Percentiles rank a stretch among this genome's conserved stretches.
These are phyloP conservation scores for Megaleporinus macrocephalus DNA, from an alignment of 2,113 vertebrate species.

Conservation along the genomic window DNA sequence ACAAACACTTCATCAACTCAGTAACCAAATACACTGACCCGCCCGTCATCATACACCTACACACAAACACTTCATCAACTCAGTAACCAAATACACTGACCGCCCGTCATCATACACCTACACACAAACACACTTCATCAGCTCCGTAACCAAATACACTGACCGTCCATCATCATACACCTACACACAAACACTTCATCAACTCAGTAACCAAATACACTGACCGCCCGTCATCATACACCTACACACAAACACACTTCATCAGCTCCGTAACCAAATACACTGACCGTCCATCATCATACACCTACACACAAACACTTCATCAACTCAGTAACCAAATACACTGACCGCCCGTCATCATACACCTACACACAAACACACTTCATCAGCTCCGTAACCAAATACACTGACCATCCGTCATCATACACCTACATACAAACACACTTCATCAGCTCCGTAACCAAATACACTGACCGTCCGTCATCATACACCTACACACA, in stretches of 20 bases:
- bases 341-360: no score
- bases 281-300: conserved; percentile 83
- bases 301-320: conserved; percentile 74
- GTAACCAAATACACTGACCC: conserved; percentile 85
- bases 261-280: conserved; percentile 87
- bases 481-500: not conserved
- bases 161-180: conserved; percentile 85
- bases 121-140: conserved; percentile 76
- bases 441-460: no score
- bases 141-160: conserved; percentile 85
- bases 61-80: not conserved
- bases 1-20: conserved; percentile 81
- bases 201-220: no score
- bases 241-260: conserved; percentile 65
- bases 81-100: no score
- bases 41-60: conserved; percentile 85
- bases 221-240: not conserved
- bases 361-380: not conserved
- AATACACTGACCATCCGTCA: conserved; percentile 83
- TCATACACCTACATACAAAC: conserved; percentile 79
- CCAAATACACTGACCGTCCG: no score
- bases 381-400: conserved; percentile 88
- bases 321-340: no score
- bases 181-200: conserved; percentile 63
- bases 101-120: not conserved